phyloP scores from a whole-genome alignment of 2,797 vertebrate species.

The Muscicapa striata region DNA sequence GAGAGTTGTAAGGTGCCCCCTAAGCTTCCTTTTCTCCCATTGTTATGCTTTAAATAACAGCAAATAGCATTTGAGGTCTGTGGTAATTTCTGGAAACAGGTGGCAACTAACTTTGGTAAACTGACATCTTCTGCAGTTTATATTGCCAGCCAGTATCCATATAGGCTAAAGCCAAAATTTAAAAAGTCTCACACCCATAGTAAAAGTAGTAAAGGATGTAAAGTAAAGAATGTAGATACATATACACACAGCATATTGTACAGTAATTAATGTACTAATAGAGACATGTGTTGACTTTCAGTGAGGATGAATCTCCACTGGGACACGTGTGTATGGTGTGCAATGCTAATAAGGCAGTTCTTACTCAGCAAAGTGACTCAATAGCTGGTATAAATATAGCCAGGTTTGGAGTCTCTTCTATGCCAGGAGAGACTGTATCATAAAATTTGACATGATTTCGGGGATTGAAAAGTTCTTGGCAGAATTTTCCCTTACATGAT shows the following conservation, averaged over 20 bases:
- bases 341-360: slow-evolving; percentile 39
- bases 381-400: slow-evolving; percentile 46
- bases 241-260: not conserved
- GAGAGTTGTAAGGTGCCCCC: too few species aligned
- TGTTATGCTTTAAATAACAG: not conserved
- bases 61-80: not conserved
- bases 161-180: not conserved
- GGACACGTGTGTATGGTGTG: not conserved
- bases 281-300: slow-evolving; percentile 25
- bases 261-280: slow-evolving; percentile 33
- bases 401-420: slow-evolving; percentile 37
- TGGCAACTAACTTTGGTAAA: not conserved
- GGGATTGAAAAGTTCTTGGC: not conserved
- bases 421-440: slow-evolving; percentile 16
- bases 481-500: not conserved
- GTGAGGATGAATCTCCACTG: slow-evolving; percentile 28
- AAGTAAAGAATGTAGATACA: not conserved
- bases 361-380: slow-evolving; percentile 65
- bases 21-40: not conserved
- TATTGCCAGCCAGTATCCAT: not conserved
- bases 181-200: not conserved
- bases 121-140: not conserved
- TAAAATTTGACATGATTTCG: not conserved
- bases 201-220: not conserved
- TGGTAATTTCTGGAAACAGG: not conserved